Evolutionary conservation across 2,888 invertebrate genomes (phyloP).

Genomic region (Tipula helvola): DNA sequence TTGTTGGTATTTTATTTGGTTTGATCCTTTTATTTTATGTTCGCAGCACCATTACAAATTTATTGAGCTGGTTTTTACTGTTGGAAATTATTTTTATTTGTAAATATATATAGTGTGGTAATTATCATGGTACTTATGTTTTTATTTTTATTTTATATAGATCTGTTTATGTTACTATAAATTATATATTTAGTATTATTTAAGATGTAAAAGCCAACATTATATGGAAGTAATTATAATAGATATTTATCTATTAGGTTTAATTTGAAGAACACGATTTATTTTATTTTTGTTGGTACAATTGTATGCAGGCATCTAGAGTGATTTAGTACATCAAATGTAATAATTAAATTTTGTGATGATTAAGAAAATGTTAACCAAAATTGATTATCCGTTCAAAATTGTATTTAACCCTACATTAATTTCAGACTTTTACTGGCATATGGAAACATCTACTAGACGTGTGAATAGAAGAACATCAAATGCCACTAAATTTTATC

Average conservation of each 20-base stretch:
- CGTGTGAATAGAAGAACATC: too few relatives aligned
- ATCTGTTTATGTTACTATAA: background rate
- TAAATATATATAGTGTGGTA: background rate
- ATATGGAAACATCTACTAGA: too few relatives aligned
- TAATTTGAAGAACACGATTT: background rate
- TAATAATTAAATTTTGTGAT: too few relatives aligned
- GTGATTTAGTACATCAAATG: too few relatives aligned
- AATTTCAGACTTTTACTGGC: too few relatives aligned
- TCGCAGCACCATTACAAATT: background rate
- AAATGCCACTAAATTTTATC: too few relatives aligned
- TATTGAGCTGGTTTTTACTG: background rate
- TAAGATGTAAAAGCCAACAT: background rate
- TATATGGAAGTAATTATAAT: background rate
- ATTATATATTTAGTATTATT: background rate
- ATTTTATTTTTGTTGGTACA: too few relatives aligned
- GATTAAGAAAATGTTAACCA: too few relatives aligned
- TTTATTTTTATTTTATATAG: background rate
- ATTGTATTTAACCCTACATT: too few relatives aligned
- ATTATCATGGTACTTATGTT: background rate
- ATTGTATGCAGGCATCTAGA: too few relatives aligned
- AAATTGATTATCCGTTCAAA: too few relatives aligned
- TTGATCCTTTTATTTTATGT: background rate
- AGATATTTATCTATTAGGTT: background rate
- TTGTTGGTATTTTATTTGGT: background rate
- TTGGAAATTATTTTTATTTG: background rate